Percentiles rank a stretch among this genome's conserved stretches.
phyloP scores from a whole-genome alignment of 2,797 vertebrate species.

The Cirrhinus molitorella region DNA sequence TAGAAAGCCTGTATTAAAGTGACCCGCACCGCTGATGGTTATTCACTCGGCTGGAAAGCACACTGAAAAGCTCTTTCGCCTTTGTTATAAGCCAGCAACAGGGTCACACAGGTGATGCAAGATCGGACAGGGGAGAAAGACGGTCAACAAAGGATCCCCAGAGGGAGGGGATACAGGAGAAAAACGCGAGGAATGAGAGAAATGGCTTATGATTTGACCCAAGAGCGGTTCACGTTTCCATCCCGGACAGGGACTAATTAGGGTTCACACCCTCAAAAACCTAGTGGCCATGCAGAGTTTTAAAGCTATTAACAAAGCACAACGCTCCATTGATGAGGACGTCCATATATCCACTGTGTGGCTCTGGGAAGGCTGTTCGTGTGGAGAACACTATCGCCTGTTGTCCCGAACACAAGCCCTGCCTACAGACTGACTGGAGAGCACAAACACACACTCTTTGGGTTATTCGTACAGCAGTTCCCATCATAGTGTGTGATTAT shows the following conservation, averaged over 20 bases:
- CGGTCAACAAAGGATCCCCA: constrained; percentile 30
- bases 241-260: constrained; percentile 45
- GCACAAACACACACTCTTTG: constrained; percentile 34
- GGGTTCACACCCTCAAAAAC: constrained; percentile 51
- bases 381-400: constrained; percentile 62
- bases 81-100: constrained; percentile 51
- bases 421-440: constrained; percentile 49
- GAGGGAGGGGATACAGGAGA: not conserved
- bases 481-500: constrained; percentile 33
- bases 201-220: constrained; percentile 44
- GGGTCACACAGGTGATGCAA: constrained; percentile 38
- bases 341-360: constrained; percentile 47
- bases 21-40: constrained; percentile 20
- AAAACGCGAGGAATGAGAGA: constrained; percentile 25
- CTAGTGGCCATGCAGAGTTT: constrained; percentile 61
- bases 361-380: constrained; percentile 30
- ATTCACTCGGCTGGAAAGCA: constrained; percentile 42
- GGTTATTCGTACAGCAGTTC: constrained; percentile 37
- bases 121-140: constrained; percentile 22
- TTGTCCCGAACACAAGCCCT: constrained; percentile 55
- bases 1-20: constrained; percentile 43
- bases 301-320: constrained; percentile 66
- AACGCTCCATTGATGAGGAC: constrained; percentile 64
- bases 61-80: constrained; percentile 21
- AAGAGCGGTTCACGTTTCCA: constrained; percentile 42